Evolutionary conservation across 2,888 invertebrate species (phyloP), one percentile per base, ranked within the genome.

Genomic region (Dermolepida albohirtum): DNA sequence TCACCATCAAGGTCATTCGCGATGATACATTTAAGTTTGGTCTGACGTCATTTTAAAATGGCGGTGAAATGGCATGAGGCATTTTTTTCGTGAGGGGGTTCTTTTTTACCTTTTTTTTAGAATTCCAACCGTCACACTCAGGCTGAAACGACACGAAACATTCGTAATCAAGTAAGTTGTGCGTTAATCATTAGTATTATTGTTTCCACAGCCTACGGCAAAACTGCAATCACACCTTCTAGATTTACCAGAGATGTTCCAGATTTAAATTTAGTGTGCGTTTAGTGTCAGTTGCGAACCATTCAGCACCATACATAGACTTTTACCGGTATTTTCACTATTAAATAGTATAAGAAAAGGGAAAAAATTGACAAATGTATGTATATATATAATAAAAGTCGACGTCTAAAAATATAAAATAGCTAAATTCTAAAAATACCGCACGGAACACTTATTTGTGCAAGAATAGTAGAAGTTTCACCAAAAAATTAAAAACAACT

Each of bases 21-120:
- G 64, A 59, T 62, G 62, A 67, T 50, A 67, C 62, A 62, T 67
- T 59, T 50, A 54, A 52, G 34, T 34, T 7, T 27, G 8, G 43
- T 8, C 63, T 72, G 72, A 72, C 72, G 72, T 72, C 72, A 72
- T 44, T 50, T 17, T 44, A 71, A 72, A 55, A 72, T 72, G 72
- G 72, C 71, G 66, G 69, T 50, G 68, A 63, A 63, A 67, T 69
- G 55, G 66, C 57, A 40, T 57, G 51, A 49, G 50, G 16, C 14
- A 41, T 40, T 65, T 67, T 64, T 64, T 47, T 49, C 40, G 41
- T 47, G 59, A 57, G 22, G 43, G 22, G 40, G 39, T 17, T 54
- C 39, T 17, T 12, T 39, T 39, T 39, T 39, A 16, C 17, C 14
- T 54, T 54, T 54, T 40, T 40, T 54, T 17, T n/a, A 14, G 17